Evolutionary conservation across 1,140 invertebrate species (phyloP), one percentile per base, ranked within the genome.

Genomic region (Drosophila takahashii): DNA sequence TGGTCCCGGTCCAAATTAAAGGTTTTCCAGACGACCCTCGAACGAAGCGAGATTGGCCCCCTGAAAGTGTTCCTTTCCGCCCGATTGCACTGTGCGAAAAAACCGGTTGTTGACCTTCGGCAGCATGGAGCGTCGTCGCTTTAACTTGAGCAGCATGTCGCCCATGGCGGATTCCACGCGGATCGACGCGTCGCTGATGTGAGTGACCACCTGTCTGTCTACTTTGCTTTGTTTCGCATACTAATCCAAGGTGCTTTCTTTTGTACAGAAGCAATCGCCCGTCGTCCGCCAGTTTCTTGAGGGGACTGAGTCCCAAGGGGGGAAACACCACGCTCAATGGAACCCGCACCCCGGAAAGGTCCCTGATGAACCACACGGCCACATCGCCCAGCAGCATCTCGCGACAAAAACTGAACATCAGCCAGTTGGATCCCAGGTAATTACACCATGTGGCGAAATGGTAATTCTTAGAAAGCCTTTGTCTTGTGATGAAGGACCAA

Each of bases 91-190:
- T n/a, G 26, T n/a, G 15, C 11, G 11, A 37, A 36, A 27, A 29
- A 51, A 66, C 60, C 26, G 29, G 60, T 61, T 64, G 18, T n/a
- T 42, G 36, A 65, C 60, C 50, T 67, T 52, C 9, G 7, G 26
- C 32, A 53, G 39, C 66, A 89, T 91, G 86, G 86, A 91, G 26
- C 70, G 62, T 77, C 86, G 86, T 32, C 76, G 78, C 26, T 86
- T 75, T 27, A 91, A 83, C 50, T 52, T 90, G 41, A 91, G 67
- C 65, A 74, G 66, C 26, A 70, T 78, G 32, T 45, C 56, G 4
- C 60, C 60, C 26, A 90, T 91, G 47, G 91, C 91, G 6, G 89
- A 92, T 47, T 92, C 91, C 27, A 92, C 91, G 56, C 79, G 87
- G 52, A 58, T 92, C 13, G 85, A 84, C 45, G 69, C 72, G 34